Base-by-base conservation (phyloP, 2,888 invertebrate genomes). In the Notodonta ziczac region DNA sequence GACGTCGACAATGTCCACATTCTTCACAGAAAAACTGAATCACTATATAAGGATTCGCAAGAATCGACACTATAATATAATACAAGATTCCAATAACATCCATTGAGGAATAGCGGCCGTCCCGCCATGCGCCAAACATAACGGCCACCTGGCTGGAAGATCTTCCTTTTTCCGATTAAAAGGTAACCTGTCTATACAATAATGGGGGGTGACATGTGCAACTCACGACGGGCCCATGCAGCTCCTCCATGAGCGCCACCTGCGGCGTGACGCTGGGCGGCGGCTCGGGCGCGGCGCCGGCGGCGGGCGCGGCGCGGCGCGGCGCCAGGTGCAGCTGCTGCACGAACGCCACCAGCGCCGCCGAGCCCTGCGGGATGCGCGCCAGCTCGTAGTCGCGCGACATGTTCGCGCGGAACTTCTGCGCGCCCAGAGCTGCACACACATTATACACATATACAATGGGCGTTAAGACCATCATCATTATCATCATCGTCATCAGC, bases 331-430 rank as follows among this genome's bases (percentile, higher is more conserved):
- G 96, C 75, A 96, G 94, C 84, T 96, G 95, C 39, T 96, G 93
- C 72, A 97, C 96, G 87, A 96, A 97, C 61, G 95, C 95, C 70
- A 97, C 95, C 66, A 97, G 94, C 75, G 95, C 95, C 2, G 96
- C 95, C 76, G 97, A 96, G 82, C 96, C 97, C 91, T 97, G 97
- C 13, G 96, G 94, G 66, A 97, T 96, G 79, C 95, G 94, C 44
- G 95, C 94, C 72, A 97, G 93, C 82, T 97, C 97, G 85, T 96
- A 96, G 86, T 97, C 97, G 69, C 96, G 95, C 57, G 96, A 96
- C 96, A 97, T 96, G 90, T 97, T 97, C 70, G 96, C 93, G 48
- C 96, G 95, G 88, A 97, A 97, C 85, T 97, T 97, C 82, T 96
- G 96, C 66, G 96, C 96, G 65, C 95, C 95, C 72, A 96, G 91